These are phyloP conservation scores for Allobates femoralis DNA, from an alignment of 2,797 vertebrate species.

Conservation along the genomic window DNA sequence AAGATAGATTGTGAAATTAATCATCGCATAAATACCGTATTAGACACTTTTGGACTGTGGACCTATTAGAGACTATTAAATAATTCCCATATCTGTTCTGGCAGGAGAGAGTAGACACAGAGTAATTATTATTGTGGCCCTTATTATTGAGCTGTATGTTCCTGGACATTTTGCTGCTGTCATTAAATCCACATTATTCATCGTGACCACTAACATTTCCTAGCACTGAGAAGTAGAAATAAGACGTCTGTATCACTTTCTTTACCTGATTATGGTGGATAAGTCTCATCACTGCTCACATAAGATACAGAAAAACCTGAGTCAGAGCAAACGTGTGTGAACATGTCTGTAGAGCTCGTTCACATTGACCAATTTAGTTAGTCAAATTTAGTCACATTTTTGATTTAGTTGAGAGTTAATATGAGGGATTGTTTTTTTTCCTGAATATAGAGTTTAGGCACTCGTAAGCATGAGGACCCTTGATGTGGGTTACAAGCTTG, in stretches of 20 bases:
- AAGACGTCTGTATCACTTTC: not conserved
- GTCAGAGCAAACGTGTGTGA: no score
- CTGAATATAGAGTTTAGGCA: no score
- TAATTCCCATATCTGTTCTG: not conserved
- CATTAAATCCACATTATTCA: not conserved
- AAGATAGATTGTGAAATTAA: not conserved
- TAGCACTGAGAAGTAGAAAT: not conserved
- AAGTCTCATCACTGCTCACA: not conserved
- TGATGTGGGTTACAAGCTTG: no score
- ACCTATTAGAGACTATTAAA: not conserved
- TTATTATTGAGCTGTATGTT: not conserved
- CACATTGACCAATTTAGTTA: no score
- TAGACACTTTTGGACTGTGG: not conserved
- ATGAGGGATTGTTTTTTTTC: no score
- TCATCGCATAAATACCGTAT: not conserved
- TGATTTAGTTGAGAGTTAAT: no score
- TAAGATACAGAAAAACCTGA: no score
- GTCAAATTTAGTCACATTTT: no score
- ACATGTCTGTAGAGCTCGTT: no score
- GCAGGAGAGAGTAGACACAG: not conserved
- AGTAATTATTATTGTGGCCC: not conserved
- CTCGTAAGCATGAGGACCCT: no score
- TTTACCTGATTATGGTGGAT: not conserved
- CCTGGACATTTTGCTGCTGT: not conserved
- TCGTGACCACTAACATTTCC: not conserved